phyloP scores from a whole-genome alignment of 1,140 invertebrate species.

The Rhopalosiphum padi region DNA sequence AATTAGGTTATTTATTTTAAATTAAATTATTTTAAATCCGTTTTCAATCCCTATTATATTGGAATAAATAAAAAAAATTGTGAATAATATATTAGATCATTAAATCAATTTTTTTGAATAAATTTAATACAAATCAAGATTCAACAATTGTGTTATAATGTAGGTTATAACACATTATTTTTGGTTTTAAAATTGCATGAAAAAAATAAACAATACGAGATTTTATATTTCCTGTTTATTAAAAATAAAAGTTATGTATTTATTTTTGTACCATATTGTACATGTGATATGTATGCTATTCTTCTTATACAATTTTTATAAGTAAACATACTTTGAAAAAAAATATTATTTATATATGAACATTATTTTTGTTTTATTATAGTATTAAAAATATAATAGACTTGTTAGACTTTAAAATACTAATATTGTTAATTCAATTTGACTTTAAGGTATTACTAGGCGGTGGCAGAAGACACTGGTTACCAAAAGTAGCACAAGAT shows the following conservation, averaged over 20 bases:
- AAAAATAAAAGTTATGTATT: not conserved
- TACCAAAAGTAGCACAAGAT: constrained; percentile 69
- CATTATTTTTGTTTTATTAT: not conserved
- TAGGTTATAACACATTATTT: not conserved
- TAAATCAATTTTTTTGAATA: not conserved
- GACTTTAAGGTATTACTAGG: constrained; percentile 73
- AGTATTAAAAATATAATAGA: not conserved
- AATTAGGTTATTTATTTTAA: not conserved
- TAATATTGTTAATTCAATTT: not conserved
- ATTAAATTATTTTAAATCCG: not conserved
- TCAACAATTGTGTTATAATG: not conserved
- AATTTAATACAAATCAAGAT: not conserved
- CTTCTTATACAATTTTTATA: no score
- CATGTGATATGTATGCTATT: no score
- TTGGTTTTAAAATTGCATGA: not conserved
- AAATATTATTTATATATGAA: not conserved
- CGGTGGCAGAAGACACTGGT: constrained; percentile 75
- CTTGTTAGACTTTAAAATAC: not conserved
- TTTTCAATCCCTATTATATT: not conserved
- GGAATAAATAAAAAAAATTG: not conserved
- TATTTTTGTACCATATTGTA: not conserved
- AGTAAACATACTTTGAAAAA: no score
- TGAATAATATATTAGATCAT: not conserved
- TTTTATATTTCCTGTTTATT: not conserved
- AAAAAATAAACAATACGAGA: not conserved